Base-by-base conservation (phyloP, 2,113 vertebrate species). In the Rana temporaria region DNA sequence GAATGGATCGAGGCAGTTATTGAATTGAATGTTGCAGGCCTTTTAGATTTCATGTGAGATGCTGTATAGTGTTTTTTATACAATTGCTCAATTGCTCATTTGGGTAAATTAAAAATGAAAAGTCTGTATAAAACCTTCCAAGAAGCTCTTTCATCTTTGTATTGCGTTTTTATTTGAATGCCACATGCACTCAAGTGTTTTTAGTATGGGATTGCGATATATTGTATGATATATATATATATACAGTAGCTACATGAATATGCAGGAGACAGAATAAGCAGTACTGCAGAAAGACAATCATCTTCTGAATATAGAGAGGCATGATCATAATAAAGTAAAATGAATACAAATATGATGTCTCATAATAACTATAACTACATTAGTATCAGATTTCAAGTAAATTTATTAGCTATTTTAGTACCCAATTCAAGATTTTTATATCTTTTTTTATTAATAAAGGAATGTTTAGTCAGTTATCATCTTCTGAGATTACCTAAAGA, bases 31-130 rank as follows among this genome's bases (percentile, higher is more conserved):
- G 32, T 32, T 32, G 9, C 30, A 59, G 4, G 30, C 1, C 17
- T 32, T 72, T 72, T 19, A 4, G 56, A 74, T 74, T 74, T 56
- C 14, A 38, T 38, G 18, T 59, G 55, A 15, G 30, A 38, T 59
- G 26, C 11, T 12, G 67, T 48, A 48, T 19, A 6, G 34, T 74
- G 57, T 19, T 74, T 18, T 18, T 20, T 3, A 55, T n/a, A 26
- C 26, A 32, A 32, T 57, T 72, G 53, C 56, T 56, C 26, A 32
- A 32, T 57, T 72, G 53, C 56, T 56, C 70, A 72, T 30, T 11
- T 32, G 30, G 17, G 18, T 30, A 14, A 72, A 72, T 57, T 32
- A 72, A 30, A 30, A 32, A 1, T 16, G 57, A 32, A 19, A 24
- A 18, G 56, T 57, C 30, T 32, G 48, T 32, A 57, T 6, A 18